Conservation (phyloP, 2,888 invertebrate species). For the Andrena flavipes region DNA sequence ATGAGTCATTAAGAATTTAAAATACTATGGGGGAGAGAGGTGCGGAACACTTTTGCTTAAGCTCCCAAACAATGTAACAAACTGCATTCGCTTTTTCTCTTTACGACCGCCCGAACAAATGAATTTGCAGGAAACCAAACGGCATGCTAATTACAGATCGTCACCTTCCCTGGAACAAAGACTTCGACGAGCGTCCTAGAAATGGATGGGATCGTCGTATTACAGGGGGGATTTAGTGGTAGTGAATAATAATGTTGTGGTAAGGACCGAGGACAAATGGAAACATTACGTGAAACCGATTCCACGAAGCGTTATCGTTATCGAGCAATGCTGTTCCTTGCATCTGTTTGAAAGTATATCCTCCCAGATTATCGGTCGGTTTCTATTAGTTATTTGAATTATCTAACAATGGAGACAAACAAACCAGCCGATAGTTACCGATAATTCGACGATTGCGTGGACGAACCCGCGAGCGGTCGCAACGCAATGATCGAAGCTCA, state of each 20-base stretch:
- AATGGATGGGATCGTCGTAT: not conserved
- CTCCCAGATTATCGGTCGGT: not conserved
- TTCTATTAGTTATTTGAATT: slow-evolving; percentile 49
- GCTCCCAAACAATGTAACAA: too few relatives aligned
- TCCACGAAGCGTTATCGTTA: slow-evolving; percentile 3
- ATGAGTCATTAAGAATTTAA: too few relatives aligned
- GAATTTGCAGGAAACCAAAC: not conserved
- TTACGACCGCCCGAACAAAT: not conserved
- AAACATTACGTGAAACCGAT: slow-evolving; percentile 13
- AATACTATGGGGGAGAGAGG: too few relatives aligned
- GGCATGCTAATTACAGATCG: slow-evolving; percentile 38
- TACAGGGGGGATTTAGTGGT: slow-evolving; percentile 1
- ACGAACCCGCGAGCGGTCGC: not conserved
- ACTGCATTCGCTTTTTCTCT: not conserved
- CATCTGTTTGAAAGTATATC: not conserved
- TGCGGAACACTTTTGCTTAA: too few relatives aligned
- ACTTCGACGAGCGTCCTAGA: slow-evolving; percentile 15
- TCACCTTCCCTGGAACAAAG: slow-evolving; percentile 11
- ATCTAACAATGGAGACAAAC: slow-evolving; percentile 25
- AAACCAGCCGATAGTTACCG: slow-evolving; percentile 6
- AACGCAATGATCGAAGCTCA: not conserved
- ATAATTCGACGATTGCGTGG: slow-evolving; percentile 23
- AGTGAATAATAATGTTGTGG: too few relatives aligned
- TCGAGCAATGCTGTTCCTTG: not conserved
- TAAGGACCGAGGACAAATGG: not conserved